phyloP scores from a whole-genome alignment of 1,140 invertebrate genomes.

The Drosophila navojoa region DNA sequence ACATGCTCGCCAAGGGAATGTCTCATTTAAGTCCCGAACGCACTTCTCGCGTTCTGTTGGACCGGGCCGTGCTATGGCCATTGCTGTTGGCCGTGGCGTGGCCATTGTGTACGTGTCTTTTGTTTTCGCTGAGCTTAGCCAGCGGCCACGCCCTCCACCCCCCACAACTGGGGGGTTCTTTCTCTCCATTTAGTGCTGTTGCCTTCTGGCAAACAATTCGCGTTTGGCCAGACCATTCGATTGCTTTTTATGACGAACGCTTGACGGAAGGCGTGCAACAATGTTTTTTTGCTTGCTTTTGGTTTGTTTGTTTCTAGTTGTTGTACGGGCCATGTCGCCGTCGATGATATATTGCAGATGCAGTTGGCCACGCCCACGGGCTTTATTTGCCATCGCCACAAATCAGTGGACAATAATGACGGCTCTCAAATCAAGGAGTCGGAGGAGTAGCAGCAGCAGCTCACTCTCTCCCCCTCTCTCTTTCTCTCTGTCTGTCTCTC shows the following conservation, averaged over 20 bases:
- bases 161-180: too few relatives aligned
- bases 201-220: conserved; percentile 58
- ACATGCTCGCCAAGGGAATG: conserved; percentile 50
- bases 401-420: conserved; percentile 74
- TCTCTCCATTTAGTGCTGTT: conserved; percentile 11
- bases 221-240: conserved; percentile 27
- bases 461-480: not conserved
- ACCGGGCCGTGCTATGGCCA: conserved; percentile 27
- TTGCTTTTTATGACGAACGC: conserved; percentile 61
- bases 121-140: conserved; percentile 41
- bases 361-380: conserved; percentile 48
- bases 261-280: conserved; percentile 58
- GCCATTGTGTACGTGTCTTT: conserved; percentile 68
- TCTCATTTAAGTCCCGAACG: conserved; percentile 57
- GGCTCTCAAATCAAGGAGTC: not conserved
- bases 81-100: conserved; percentile 15
- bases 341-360: conserved; percentile 68
- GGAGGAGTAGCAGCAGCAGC: conserved; percentile 11
- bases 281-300: conserved; percentile 2
- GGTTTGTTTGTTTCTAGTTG: conserved; percentile 7
- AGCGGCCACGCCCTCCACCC: not conserved
- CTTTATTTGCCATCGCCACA: conserved; percentile 72
- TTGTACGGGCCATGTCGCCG: conserved; percentile 25
- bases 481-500: not conserved
- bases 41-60: conserved; percentile 21